Percentiles rank a stretch among this genome's conserved stretches.
These are phyloP conservation scores for Scaeva pyrastri DNA, from an alignment of 2,888 invertebrate species.

Conservation along the genomic window DNA sequence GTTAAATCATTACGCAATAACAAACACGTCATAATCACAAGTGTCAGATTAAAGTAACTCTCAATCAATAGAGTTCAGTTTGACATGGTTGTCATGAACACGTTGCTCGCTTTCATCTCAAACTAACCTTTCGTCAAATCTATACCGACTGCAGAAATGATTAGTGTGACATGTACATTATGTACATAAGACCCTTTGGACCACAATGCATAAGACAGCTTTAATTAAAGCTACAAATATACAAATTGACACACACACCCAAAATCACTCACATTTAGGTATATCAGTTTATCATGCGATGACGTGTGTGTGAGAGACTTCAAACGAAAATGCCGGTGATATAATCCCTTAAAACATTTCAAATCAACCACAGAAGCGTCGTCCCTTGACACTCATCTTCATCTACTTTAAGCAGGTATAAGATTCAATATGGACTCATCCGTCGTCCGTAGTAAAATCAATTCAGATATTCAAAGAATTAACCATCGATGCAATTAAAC, in stretches of 20 bases:
- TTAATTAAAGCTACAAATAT: constrained; percentile 10
- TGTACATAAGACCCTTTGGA: neutral
- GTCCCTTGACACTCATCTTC: neutral
- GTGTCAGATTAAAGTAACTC: constrained; percentile 5
- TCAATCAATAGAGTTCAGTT: constrained; percentile 5
- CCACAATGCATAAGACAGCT: neutral
- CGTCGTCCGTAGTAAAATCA: neutral
- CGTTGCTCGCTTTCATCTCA: neutral
- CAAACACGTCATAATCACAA: neutral
- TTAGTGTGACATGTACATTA: neutral
- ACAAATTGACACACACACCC: neutral
- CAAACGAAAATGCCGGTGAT: neutral
- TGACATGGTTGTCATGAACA: constrained; percentile 15
- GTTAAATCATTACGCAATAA: neutral
- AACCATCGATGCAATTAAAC: constrained; percentile 18
- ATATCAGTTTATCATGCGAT: neutral
- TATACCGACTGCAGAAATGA: neutral
- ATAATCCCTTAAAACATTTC: constrained; percentile 18
- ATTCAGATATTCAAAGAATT: constrained; percentile 9
- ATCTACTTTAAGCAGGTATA: too few species aligned
- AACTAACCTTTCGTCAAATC: neutral
- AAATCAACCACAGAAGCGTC: constrained; percentile 1
- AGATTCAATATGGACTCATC: neutral
- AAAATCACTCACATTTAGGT: neutral
- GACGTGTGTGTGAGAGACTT: neutral